A percentile compares a stretch with the other conserved stretches of the same genome.
Conservation (phyloP, 2,888 invertebrate species). For the Chrysotoxum bicinctum region DNA sequence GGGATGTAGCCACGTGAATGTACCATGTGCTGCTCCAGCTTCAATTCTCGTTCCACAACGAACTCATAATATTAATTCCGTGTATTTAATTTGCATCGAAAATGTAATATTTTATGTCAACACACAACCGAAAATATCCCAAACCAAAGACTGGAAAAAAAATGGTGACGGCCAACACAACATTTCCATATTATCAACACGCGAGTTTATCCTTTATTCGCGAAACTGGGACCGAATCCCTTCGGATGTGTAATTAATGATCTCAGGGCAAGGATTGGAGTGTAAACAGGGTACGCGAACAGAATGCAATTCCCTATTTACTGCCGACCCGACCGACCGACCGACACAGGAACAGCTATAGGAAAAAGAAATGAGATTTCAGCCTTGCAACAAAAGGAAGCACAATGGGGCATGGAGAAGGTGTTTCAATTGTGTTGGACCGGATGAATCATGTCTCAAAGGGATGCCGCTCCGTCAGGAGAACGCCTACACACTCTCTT, state of each 20-base stretch:
- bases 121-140: constrained; percentile 40
- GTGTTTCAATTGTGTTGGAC: constrained; percentile 73
- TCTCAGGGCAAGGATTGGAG: constrained; percentile 63
- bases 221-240: background rate
- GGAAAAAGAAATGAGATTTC: background rate
- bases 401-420: constrained; percentile 62
- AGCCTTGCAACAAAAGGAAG: constrained; percentile 42
- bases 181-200: constrained; percentile 71
- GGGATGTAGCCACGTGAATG: constrained; percentile 7
- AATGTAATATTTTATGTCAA: constrained; percentile 73
- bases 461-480: constrained; percentile 72
- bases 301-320: constrained; percentile 57
- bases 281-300: constrained; percentile 64
- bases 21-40: constrained; percentile 30
- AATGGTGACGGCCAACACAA: constrained; percentile 53
- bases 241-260: constrained; percentile 66
- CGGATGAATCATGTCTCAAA: constrained; percentile 78
- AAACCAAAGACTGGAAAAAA: constrained; percentile 4
- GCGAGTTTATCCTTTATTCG: constrained; percentile 31
- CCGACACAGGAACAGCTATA: background rate
- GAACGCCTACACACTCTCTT: constrained; percentile 19
- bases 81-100: constrained; percentile 70
- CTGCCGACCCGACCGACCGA: background rate
- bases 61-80: constrained; percentile 63
- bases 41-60: background rate